These are phyloP conservation scores for Australoheros facetus DNA, from an alignment of 2,797 vertebrate genomes.

Conservation along the genomic window DNA sequence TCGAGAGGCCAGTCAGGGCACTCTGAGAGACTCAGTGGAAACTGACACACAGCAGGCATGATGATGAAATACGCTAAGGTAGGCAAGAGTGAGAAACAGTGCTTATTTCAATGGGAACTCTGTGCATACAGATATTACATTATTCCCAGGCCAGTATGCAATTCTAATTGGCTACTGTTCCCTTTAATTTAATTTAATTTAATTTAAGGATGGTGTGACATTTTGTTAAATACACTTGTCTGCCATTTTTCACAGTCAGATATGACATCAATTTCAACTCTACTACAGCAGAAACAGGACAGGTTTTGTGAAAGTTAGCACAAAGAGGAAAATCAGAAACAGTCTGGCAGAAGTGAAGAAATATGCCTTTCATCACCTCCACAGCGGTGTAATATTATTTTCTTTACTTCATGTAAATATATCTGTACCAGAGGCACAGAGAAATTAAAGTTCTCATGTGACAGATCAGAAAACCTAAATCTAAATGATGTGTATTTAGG, in stretches of 20 bases:
- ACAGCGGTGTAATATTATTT: conserved; percentile 26
- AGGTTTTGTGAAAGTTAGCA: neutral
- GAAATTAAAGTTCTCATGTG: conserved; percentile 18
- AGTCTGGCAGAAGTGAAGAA: conserved; percentile 11
- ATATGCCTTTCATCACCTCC: conserved; percentile 22
- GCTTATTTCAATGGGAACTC: conserved; percentile 49
- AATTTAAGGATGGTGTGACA: conserved; percentile 10
- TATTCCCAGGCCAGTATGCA: conserved; percentile 19
- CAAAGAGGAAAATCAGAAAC: neutral
- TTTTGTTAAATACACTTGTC: conserved; percentile 17
- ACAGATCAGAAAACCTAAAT: neutral
- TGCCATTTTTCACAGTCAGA: conserved; percentile 19
- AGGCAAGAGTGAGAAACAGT: conserved; percentile 57
- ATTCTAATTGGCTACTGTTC: conserved; percentile 31
- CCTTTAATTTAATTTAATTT: conserved; percentile 18
- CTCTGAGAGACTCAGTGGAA: conserved; percentile 68
- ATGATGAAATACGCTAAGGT: conserved; percentile 57
- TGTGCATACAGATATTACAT: conserved; percentile 10
- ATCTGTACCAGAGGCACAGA: conserved; percentile 9
- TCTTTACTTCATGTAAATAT: conserved; percentile 7
- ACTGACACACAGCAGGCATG: conserved; percentile 59
- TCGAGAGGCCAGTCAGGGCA: conserved; percentile 60
- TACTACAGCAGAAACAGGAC: neutral
- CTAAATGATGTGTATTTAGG: conserved; percentile 2
- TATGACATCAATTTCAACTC: neutral